These are phyloP conservation scores for Drosophila virilis DNA, from an alignment of 1,140 invertebrate genomes.

Conservation along the genomic window DNA sequence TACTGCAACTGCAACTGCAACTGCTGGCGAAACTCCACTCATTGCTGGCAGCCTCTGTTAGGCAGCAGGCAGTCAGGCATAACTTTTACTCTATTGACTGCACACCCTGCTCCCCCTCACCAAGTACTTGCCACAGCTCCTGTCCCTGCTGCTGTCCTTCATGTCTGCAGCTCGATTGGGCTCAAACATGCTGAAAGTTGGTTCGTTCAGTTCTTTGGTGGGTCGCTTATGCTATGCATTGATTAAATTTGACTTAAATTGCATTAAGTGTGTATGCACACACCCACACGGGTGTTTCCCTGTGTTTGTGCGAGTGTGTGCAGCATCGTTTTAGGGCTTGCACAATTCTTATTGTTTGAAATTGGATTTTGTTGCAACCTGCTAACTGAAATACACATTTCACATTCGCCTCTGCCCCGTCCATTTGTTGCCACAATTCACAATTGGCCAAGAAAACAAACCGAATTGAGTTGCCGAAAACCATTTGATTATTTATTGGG, in stretches of 20 bases:
- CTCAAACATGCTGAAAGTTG: conserved; percentile 67
- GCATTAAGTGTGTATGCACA: conserved; percentile 56
- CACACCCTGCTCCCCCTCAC: neutral
- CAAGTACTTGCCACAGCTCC: too few species aligned
- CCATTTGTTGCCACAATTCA: conserved; percentile 67
- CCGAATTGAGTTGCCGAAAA: conserved; percentile 38
- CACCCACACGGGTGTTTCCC: conserved; percentile 11
- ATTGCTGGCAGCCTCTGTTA: conserved; percentile 46
- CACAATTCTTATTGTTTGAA: conserved; percentile 63
- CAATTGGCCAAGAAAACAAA: conserved; percentile 35
- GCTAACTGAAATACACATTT: conserved; percentile 3
- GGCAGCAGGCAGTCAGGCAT: conserved; percentile 61
- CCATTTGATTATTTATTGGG: conserved; percentile 59
- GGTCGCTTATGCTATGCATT: conserved; percentile 67
- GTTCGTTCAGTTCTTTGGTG: conserved; percentile 34
- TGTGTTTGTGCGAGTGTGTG: conserved; percentile 29
- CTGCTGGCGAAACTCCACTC: conserved; percentile 42
- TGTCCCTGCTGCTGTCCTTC: conserved; percentile 10
- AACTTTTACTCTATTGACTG: conserved; percentile 78
- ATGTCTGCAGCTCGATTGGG: conserved; percentile 64
- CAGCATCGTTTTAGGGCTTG: conserved; percentile 57
- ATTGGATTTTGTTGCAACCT: conserved; percentile 61
- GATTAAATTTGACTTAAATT: conserved; percentile 81
- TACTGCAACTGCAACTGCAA: conserved; percentile 21
- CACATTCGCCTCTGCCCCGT: neutral